These are phyloP conservation scores for Petaurus breviceps DNA, from an alignment of 2,113 vertebrate genomes.

Conservation along the genomic window DNA sequence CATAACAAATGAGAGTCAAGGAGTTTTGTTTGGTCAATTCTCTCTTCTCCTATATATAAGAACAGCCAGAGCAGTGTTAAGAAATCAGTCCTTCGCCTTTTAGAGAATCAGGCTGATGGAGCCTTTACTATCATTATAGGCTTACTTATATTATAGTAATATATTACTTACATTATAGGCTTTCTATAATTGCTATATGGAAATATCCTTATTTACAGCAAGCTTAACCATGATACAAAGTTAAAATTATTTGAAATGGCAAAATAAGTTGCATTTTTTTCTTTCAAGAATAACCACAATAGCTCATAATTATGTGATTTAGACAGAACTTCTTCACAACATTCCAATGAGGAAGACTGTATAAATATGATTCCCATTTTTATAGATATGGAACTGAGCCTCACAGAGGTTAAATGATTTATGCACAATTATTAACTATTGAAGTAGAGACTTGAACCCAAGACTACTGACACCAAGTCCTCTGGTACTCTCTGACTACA, in stretches of 20 bases:
- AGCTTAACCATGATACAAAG: background rate
- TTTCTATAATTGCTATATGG: background rate
- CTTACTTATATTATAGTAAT: too few relatives aligned
- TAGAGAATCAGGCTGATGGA: background rate
- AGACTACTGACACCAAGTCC: too few relatives aligned
- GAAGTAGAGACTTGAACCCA: background rate
- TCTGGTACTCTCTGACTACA: background rate
- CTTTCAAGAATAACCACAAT: background rate
- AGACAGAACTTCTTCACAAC: background rate
- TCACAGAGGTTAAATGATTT: background rate
- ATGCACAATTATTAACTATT: background rate
- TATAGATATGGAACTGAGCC: background rate
- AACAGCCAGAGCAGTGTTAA: background rate
- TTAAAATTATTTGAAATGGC: conserved; percentile 36
- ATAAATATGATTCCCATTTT: background rate
- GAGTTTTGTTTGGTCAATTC: too few relatives aligned
- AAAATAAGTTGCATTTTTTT: conserved; percentile 46
- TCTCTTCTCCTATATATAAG: background rate
- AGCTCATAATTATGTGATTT: conserved; percentile 21
- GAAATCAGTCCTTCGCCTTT: background rate
- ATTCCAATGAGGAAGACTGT: background rate
- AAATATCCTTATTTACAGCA: background rate
- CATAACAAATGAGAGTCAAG: background rate
- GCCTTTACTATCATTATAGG: conserved; percentile 1
- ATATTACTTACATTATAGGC: background rate